Percentiles rank a stretch among this genome's conserved stretches.
Conservation (phyloP, 2,797 vertebrate species). For the Falco concolor region DNA sequence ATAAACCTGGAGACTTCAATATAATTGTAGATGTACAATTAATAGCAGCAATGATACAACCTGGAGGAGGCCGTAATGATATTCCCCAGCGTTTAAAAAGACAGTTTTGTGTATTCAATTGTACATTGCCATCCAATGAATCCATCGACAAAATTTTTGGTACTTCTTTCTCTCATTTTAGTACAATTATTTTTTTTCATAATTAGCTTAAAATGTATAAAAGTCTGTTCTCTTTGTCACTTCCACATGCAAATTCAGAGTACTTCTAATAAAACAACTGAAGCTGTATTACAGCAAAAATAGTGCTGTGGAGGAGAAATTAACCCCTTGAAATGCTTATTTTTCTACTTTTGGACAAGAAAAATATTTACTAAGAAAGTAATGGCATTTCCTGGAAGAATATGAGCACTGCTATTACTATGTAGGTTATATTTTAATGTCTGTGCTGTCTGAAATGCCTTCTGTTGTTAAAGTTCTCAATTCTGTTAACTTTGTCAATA, state of each 20-base stretch:
- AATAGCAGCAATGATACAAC: slow-evolving; percentile 79
- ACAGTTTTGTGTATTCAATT: slow-evolving; percentile 77
- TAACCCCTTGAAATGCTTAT: not conserved
- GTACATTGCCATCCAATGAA: slow-evolving; percentile 73
- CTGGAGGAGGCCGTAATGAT: slow-evolving; percentile 78
- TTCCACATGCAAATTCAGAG: not conserved
- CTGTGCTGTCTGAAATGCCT: not conserved
- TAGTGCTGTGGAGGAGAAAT: not conserved
- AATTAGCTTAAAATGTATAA: not conserved
- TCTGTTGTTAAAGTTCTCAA: not conserved
- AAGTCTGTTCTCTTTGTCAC: not conserved
- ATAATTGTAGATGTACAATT: slow-evolving; percentile 75
- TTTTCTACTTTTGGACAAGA: not conserved
- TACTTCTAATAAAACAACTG: not conserved
- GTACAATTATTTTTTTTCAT: not conserved
- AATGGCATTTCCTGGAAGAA: not conserved
- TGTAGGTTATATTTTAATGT: not conserved
- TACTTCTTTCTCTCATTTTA: slow-evolving; percentile 27
- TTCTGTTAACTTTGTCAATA: not conserved
- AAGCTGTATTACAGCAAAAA: not conserved
- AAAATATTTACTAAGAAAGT: not conserved
- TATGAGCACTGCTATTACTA: not conserved
- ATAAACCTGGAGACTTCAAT: slow-evolving; percentile 79
- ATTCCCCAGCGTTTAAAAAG: slow-evolving; percentile 79
- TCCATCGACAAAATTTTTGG: slow-evolving; percentile 81